Conservation (phyloP, 2,888 invertebrate genomes). For the Chelonus formosanus region DNA sequence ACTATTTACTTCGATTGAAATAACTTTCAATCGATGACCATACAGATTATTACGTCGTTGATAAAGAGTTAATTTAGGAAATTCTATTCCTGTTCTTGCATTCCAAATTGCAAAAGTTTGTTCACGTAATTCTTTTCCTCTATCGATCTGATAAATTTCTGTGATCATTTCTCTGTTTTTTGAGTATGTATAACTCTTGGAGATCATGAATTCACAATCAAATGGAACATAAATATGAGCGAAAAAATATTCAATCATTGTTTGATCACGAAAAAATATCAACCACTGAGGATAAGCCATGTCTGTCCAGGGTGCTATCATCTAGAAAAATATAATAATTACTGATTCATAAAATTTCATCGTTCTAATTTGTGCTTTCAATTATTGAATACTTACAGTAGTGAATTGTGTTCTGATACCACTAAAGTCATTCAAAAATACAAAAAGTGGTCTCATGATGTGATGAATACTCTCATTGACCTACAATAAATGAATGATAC, state of each 20-base stretch:
- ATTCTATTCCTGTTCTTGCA: constrained; percentile 39
- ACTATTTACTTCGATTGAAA: constrained; percentile 51
- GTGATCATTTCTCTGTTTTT: constrained; percentile 46
- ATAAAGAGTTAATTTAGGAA: constrained; percentile 50
- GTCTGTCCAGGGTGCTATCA: constrained; percentile 56
- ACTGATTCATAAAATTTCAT: constrained; percentile 11
- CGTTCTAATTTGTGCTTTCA: neutral
- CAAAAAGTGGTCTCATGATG: constrained; percentile 59
- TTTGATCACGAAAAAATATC: constrained; percentile 53
- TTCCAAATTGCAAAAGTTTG: constrained; percentile 52
- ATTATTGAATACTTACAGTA: constrained; percentile 47
- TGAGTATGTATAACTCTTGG: constrained; percentile 27
- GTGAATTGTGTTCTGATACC: constrained; percentile 50
- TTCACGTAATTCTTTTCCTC: constrained; percentile 44
- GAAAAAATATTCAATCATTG: constrained; percentile 51
- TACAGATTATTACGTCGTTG: constrained; percentile 55
- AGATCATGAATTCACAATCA: constrained; percentile 54
- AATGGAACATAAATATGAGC: constrained; percentile 55
- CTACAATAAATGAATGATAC: constrained; percentile 41
- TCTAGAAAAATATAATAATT: constrained; percentile 43
- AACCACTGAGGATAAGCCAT: constrained; percentile 62
- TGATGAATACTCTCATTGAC: constrained; percentile 52
- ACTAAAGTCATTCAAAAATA: constrained; percentile 56
- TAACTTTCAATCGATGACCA: constrained; percentile 53
- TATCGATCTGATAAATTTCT: constrained; percentile 56